Evolutionary conservation across 2,797 vertebrate species (phyloP).

Genomic region (Cynopterus sphinx): DNA sequence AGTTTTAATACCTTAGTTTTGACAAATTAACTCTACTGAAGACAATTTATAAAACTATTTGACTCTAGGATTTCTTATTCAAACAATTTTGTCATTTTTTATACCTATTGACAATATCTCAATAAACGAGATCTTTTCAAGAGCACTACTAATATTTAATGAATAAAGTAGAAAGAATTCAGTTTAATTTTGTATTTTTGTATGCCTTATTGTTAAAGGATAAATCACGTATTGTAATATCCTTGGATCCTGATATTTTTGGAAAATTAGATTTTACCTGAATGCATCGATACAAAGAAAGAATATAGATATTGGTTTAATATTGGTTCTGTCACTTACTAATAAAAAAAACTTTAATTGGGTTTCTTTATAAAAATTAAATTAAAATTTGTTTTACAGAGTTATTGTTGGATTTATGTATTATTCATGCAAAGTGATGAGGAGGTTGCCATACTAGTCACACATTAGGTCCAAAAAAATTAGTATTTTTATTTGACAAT

Average conservation of each 20-base stretch:
- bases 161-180: neutral
- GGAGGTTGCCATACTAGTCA: neutral
- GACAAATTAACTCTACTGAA: neutral
- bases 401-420: neutral
- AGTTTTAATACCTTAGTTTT: neutral
- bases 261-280: neutral
- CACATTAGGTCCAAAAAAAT: neutral
- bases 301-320: neutral
- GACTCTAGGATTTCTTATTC: neutral
- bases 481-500: neutral
- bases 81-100: neutral
- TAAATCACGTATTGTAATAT: neutral
- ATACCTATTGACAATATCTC: neutral
- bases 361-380: neutral
- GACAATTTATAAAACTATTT: neutral
- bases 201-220: neutral
- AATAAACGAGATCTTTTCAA: neutral
- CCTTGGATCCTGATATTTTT: neutral
- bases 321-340: neutral
- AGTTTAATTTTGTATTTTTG: neutral
- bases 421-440: neutral
- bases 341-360: neutral
- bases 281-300: neutral
- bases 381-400: neutral
- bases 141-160: neutral